phyloP scores from a whole-genome alignment of 92 coral and sea anemone species.

The Actinernus sp. region DNA sequence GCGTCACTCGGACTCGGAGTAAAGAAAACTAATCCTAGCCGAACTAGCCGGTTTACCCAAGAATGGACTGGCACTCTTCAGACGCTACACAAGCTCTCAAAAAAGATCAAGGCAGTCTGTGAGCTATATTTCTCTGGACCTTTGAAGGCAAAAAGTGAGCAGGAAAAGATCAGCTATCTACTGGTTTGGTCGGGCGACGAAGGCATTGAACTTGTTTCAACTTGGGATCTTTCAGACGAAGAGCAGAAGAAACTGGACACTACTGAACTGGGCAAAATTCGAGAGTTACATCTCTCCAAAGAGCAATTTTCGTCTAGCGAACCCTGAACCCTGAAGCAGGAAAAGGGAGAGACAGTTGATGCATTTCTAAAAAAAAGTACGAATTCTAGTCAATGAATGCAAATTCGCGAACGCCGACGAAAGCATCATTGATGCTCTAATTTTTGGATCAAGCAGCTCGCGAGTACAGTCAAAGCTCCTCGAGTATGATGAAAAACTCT shows the following conservation, averaged over 20 bases:
- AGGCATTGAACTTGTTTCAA: slow-evolving; percentile 63
- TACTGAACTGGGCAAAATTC: slow-evolving; percentile 57
- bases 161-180: slow-evolving; percentile 35
- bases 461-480: slow-evolving; percentile 52
- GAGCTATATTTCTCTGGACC: slow-evolving; percentile 74
- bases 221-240: slow-evolving; percentile 49
- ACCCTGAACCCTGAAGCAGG: slow-evolving; percentile 40
- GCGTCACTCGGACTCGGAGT: too few relatives aligned
- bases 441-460: slow-evolving; percentile 46
- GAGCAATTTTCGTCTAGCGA: slow-evolving; percentile 57
- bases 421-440: slow-evolving; percentile 52
- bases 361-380: slow-evolving; percentile 58
- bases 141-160: slow-evolving; percentile 33
- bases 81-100: slow-evolving; percentile 62
- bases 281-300: slow-evolving; percentile 48
- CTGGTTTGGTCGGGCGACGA: slow-evolving; percentile 63
- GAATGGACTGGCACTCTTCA: slow-evolving; percentile 65
- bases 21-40: slow-evolving; percentile 21
- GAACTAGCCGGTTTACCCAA: slow-evolving; percentile 61
- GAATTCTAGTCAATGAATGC: slow-evolving; percentile 70
- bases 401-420: slow-evolving; percentile 46
- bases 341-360: slow-evolving; percentile 59
- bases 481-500: slow-evolving; percentile 29
- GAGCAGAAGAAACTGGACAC: slow-evolving; percentile 45
- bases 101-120: slow-evolving; percentile 58